Evolutionary conservation across 1,140 invertebrate genomes (phyloP).

Genomic region (Spodoptera litura): DNA sequence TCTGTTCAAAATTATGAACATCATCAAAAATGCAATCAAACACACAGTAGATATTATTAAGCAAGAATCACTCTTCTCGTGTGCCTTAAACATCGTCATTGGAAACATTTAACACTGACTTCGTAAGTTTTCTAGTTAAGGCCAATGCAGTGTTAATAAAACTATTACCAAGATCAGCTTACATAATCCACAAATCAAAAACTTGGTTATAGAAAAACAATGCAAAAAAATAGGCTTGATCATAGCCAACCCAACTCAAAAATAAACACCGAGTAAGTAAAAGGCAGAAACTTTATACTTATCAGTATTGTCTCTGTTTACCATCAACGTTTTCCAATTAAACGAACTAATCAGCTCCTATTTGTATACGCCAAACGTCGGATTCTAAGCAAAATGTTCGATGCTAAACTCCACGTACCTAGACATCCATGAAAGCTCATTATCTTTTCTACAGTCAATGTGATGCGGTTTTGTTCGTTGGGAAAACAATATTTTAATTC

Average conservation of each 20-base stretch:
- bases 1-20: background rate
- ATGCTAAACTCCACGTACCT: conserved; percentile 23
- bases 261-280: conserved; percentile 16
- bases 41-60: background rate
- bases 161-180: background rate
- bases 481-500: background rate
- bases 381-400: conserved; percentile 16
- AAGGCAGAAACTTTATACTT: conserved; percentile 14
- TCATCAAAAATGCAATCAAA: conserved; percentile 3
- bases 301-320: conserved; percentile 6
- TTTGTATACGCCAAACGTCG: conserved; percentile 19
- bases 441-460: conserved; percentile 4
- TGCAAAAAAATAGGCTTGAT: too few relatives aligned
- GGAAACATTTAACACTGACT: background rate
- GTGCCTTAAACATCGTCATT: conserved; percentile 14
- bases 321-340: conserved; percentile 39
- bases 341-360: conserved; percentile 44
- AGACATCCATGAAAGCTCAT: conserved; percentile 40
- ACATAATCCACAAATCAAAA: background rate
- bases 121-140: conserved; percentile 11
- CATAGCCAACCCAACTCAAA: background rate
- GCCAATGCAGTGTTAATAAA: too few relatives aligned
- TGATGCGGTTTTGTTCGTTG: background rate
- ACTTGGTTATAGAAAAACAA: background rate
- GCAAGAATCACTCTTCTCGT: background rate